A percentile compares a stretch with the other conserved stretches of the same genome.
Conservation (phyloP, 2,797 vertebrate species). For the Danionella dracula region DNA sequence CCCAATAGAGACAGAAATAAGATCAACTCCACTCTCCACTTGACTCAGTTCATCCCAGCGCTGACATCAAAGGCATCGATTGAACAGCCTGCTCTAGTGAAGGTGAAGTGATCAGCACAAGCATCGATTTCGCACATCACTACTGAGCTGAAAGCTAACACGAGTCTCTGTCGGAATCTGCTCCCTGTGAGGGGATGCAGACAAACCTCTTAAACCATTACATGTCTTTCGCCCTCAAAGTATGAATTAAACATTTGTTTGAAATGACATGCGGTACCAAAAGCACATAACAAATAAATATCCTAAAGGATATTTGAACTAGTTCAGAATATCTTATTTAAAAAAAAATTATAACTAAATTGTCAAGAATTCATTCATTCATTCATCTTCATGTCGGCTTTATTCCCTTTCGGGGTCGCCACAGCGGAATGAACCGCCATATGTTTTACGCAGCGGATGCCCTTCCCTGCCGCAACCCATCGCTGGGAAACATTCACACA, state of each 20-base stretch:
- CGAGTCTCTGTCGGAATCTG: constrained; percentile 26
- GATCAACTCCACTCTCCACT: constrained; percentile 63
- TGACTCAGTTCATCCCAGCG: constrained; percentile 70
- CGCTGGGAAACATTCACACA: no score
- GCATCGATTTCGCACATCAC: constrained; percentile 62
- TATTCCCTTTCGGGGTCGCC: no score
- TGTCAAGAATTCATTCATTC: no score
- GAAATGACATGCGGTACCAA: no score
- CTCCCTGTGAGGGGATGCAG: not conserved
- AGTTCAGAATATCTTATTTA: no score
- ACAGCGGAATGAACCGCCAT: no score
- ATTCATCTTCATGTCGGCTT: no score
- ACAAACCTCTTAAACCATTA: not conserved
- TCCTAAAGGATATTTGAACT: no score
- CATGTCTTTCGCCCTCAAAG: not conserved
- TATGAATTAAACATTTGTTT: not conserved
- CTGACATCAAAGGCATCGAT: constrained; percentile 75
- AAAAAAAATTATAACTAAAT: no score
- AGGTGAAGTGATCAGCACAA: constrained; percentile 70
- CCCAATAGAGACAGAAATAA: constrained; percentile 65
- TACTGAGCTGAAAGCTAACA: constrained; percentile 53
- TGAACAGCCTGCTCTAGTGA: constrained; percentile 60
- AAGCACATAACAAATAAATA: no score
- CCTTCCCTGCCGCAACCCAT: no score
- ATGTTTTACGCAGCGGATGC: no score